A percentile compares a stretch with the other conserved stretches of the same genome.
phyloP scores from a whole-genome alignment of 2,888 invertebrate species.

The Tetragnatha montana region DNA sequence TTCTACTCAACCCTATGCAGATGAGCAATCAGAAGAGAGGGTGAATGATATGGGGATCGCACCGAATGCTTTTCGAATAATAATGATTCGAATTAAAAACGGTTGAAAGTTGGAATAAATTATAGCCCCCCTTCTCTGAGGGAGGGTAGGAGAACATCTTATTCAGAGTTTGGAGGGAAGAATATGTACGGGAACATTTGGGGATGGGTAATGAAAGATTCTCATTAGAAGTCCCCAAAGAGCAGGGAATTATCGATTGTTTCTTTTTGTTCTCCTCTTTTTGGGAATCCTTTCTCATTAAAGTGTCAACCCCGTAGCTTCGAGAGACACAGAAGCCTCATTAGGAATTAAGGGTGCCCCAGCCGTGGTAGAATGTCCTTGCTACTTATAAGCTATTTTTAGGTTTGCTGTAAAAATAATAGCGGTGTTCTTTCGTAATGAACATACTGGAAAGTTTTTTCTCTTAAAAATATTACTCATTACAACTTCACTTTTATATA shows the following conservation, averaged over 20 bases:
- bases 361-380: too few relatives aligned
- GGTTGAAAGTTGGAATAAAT: constrained; percentile 8
- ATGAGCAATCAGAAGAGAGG: too few relatives aligned
- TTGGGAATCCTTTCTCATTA: constrained; percentile 61
- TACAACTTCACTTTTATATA: too few relatives aligned
- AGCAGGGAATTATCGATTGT: constrained; percentile 55
- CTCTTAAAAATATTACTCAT: too few relatives aligned
- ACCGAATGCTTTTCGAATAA: too few relatives aligned
- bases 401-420: too few relatives aligned
- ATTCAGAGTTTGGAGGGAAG: constrained; percentile 9
- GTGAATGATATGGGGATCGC: too few relatives aligned
- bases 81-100: not conserved
- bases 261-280: constrained; percentile 38
- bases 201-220: constrained; percentile 69
- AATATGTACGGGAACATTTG: constrained; percentile 23
- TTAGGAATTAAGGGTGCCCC: too few relatives aligned
- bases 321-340: not conserved
- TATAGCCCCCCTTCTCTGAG: not conserved
- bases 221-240: constrained; percentile 48
- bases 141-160: not conserved
- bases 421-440: too few relatives aligned
- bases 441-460: too few relatives aligned
- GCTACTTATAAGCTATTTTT: too few relatives aligned
- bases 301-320: constrained; percentile 52
- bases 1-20: too few relatives aligned